phyloP scores from a whole-genome alignment of 1,140 invertebrate species.

The Ips nitidus region DNA sequence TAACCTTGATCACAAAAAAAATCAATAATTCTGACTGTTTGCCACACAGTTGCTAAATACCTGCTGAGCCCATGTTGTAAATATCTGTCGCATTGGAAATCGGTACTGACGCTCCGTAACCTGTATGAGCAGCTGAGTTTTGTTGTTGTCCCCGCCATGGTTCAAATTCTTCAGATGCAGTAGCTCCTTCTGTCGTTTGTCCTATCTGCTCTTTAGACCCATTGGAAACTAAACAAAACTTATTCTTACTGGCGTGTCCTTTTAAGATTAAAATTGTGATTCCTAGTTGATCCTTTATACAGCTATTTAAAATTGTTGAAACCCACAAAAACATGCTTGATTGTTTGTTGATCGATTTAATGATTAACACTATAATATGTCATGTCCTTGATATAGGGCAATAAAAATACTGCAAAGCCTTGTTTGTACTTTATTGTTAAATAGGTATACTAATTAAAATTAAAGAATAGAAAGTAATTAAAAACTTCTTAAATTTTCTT shows the following conservation, averaged over 20 bases:
- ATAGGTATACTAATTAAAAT: no score
- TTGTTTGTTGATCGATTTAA: no score
- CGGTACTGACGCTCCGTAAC: slow-evolving; percentile 60
- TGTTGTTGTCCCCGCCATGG: slow-evolving; percentile 78
- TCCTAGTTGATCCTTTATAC: neutral
- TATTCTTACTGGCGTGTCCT: neutral
- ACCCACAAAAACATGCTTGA: no score
- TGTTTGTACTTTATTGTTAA: no score
- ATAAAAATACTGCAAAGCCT: no score
- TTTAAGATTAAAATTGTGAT: slow-evolving; percentile 2
- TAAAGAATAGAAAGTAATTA: no score
- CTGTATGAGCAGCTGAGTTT: slow-evolving; percentile 61
- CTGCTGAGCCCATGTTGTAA: slow-evolving; percentile 69
- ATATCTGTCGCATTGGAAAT: slow-evolving; percentile 66
- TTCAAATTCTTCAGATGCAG: slow-evolving; percentile 69
- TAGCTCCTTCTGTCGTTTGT: slow-evolving; percentile 57
- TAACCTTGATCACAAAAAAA: slow-evolving; percentile 56
- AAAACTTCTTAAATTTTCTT: no score
- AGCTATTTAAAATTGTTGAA: no score
- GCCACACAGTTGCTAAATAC: slow-evolving; percentile 23
- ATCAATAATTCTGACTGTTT: neutral
- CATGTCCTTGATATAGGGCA: no score
- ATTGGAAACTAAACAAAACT: slow-evolving; percentile 73
- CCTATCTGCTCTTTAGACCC: slow-evolving; percentile 84
- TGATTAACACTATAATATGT: no score